These are phyloP conservation scores for Cercocebus atys DNA, from an alignment of 2,113 vertebrate genomes.

Conservation along the genomic window DNA sequence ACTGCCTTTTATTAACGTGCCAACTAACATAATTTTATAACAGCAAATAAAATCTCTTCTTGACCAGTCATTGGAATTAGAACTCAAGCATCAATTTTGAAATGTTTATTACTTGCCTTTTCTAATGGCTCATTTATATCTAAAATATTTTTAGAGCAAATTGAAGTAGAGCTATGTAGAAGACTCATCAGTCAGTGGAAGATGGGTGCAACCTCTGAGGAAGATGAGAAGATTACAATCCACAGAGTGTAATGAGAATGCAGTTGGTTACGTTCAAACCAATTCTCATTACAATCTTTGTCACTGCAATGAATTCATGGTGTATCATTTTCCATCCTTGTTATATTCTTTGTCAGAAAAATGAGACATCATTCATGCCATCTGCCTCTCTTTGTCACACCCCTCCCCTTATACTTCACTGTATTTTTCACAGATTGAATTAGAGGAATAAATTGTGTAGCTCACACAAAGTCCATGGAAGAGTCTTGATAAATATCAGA, in stretches of 20 bases:
- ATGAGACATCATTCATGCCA: constrained; percentile 53
- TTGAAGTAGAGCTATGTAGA: background rate
- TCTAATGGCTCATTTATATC: constrained; percentile 19
- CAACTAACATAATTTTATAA: background rate
- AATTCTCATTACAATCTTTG: constrained; percentile 51
- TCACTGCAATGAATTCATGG: constrained; percentile 2
- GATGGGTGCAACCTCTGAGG: constrained; percentile 13
- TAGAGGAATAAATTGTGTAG: constrained; percentile 55
- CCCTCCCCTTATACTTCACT: constrained; percentile 27
- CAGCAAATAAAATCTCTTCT: constrained; percentile 48
- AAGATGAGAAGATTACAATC: constrained; percentile 50
- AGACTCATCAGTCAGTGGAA: background rate
- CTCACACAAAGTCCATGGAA: constrained; percentile 47
- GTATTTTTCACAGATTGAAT: constrained; percentile 54
- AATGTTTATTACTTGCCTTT: constrained; percentile 39
- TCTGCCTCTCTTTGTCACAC: constrained; percentile 57
- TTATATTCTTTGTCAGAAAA: constrained; percentile 66
- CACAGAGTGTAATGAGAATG: constrained; percentile 63
- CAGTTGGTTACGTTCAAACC: background rate
- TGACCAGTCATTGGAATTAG: constrained; percentile 49
- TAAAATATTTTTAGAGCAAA: constrained; percentile 57
- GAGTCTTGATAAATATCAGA: constrained; percentile 36
- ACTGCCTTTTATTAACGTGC: background rate
- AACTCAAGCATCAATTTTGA: constrained; percentile 5
- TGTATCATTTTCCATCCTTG: constrained; percentile 59